Evolutionary conservation across 2,888 invertebrate species (phyloP).

Genomic region (Pandemis corylana): DNA sequence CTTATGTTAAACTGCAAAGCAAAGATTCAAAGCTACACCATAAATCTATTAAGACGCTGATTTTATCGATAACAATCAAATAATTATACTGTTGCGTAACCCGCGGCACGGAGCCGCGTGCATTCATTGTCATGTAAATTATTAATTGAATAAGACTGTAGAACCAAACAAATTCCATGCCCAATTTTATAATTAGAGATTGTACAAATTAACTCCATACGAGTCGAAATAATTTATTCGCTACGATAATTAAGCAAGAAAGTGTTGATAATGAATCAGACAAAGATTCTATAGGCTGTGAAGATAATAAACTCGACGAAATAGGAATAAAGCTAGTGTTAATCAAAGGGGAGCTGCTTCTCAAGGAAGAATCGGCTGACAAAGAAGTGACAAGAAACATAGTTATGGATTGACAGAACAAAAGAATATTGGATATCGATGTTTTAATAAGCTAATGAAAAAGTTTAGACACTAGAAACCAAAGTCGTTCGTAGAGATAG

Average conservation of each 20-base stretch:
- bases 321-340: not conserved
- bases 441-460: conserved; percentile 8
- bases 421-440: conserved; percentile 49
- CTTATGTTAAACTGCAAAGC: conserved; percentile 5
- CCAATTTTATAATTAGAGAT: conserved; percentile 37
- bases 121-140: not conserved
- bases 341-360: conserved; percentile 48
- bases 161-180: conserved; percentile 14
- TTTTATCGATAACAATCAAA: conserved; percentile 31
- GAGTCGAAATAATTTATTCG: conserved; percentile 44
- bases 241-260: conserved; percentile 50
- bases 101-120: not conserved
- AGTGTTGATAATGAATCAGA: conserved; percentile 60
- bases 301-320: conserved; percentile 5
- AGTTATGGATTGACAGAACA: conserved; percentile 56
- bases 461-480: not conserved
- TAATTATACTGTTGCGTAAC: conserved; percentile 36
- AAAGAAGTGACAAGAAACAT: conserved; percentile 51
- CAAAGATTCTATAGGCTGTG: conserved; percentile 46
- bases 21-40: conserved; percentile 16
- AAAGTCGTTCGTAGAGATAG: conserved; percentile 47
- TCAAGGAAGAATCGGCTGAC: conserved; percentile 61
- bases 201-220: conserved; percentile 22
- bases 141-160: conserved; percentile 23
- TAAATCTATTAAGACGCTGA: conserved; percentile 16